Percentiles rank a stretch among this genome's conserved stretches.
Conservation (phyloP, 2,888 invertebrate species). For the Drosophila lutescens region DNA sequence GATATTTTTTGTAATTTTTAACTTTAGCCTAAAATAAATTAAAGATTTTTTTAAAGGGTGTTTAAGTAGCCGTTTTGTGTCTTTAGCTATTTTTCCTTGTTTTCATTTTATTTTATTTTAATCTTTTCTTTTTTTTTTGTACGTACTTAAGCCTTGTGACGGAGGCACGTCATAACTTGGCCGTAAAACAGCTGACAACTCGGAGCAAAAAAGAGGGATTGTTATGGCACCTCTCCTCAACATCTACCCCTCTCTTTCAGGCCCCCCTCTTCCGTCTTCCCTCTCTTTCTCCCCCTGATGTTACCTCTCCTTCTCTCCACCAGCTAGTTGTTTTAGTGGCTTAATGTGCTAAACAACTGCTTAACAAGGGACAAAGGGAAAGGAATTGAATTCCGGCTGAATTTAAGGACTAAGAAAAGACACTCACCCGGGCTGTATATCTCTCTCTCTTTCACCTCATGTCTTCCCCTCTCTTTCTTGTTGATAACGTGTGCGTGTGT, state of each 20-base stretch:
- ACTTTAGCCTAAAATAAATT: no score
- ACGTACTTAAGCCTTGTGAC: slow-evolving; percentile 60
- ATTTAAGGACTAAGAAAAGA: slow-evolving; percentile 55
- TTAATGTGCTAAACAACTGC: slow-evolving; percentile 73
- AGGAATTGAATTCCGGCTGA: slow-evolving; percentile 47
- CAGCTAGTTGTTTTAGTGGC: slow-evolving; percentile 66
- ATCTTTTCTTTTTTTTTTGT: slow-evolving; percentile 21
- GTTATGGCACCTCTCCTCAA: slow-evolving; percentile 14
- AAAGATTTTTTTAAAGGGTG: neutral
- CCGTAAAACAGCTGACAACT: slow-evolving; percentile 75
- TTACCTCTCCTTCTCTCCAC: neutral
- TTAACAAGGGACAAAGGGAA: slow-evolving; percentile 42
- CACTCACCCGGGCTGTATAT: slow-evolving; percentile 4
- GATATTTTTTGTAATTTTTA: no score
- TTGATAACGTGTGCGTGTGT: neutral
- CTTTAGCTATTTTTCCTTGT: slow-evolving; percentile 4
- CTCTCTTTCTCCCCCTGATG: neutral
- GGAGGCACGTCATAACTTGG: slow-evolving; percentile 73
- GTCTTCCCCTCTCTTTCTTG: neutral
- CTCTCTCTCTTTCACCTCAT: neutral
- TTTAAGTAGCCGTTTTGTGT: neutral
- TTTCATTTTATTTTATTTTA: slow-evolving; percentile 16
- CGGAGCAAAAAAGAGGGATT: slow-evolving; percentile 23
- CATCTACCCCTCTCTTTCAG: neutral
- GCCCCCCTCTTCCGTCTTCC: neutral